A percentile compares a stretch with the other conserved stretches of the same genome.
These are phyloP conservation scores for Sebastes itinus DNA, from an alignment of 2,797 vertebrate species.

Conservation along the genomic window DNA sequence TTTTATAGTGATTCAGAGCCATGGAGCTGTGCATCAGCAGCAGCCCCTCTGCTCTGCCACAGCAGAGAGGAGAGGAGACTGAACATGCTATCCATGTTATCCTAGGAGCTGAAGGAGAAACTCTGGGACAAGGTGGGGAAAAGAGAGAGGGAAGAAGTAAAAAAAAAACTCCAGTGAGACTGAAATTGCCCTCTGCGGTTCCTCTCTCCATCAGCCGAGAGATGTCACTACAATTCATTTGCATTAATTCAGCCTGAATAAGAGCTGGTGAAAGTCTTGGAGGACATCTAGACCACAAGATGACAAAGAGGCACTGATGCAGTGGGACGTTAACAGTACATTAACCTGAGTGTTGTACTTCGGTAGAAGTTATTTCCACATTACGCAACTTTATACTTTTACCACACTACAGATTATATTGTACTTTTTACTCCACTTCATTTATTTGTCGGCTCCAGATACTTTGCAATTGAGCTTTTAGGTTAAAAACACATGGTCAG, in stretches of 20 bases:
- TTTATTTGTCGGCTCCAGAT: neutral
- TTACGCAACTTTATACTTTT: neutral
- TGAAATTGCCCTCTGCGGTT: neutral
- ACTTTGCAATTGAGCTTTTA: neutral
- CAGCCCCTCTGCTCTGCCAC: neutral
- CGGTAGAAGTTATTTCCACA: neutral
- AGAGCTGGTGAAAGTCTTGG: neutral
- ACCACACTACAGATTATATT: neutral
- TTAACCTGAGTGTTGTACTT: neutral
- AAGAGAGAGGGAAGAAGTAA: neutral
- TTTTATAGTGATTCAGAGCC: constrained; percentile 41
- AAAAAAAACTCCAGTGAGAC: neutral
- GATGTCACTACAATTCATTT: neutral
- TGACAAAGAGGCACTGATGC: neutral
- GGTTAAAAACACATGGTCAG: neutral
- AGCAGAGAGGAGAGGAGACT: neutral
- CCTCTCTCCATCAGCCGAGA: neutral
- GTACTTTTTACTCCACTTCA: neutral
- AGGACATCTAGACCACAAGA: neutral
- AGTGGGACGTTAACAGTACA: neutral
- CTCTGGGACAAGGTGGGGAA: neutral
- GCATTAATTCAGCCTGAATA: constrained; percentile 11
- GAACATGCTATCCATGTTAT: constrained; percentile 21
- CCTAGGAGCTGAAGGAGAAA: constrained; percentile 11
- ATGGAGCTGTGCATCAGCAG: neutral